A percentile compares a stretch with the other conserved stretches of the same genome.
These are phyloP conservation scores for Cataglyphis cursor DNA, from an alignment of 2,888 invertebrate species.

Conservation along the genomic window DNA sequence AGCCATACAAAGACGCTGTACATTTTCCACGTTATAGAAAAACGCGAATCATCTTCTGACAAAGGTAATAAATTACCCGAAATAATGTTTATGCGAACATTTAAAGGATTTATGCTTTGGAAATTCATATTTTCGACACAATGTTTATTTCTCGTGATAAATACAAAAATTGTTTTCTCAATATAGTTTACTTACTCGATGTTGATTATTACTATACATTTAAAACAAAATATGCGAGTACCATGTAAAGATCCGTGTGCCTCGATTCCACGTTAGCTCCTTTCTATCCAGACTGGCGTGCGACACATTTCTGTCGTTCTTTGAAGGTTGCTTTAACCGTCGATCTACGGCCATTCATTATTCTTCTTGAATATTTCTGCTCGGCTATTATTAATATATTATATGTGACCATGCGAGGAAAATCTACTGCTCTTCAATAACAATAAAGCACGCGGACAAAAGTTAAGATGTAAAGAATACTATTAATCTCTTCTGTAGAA, in stretches of 20 bases:
- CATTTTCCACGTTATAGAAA: constrained; percentile 29
- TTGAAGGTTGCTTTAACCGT: neutral
- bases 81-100: constrained; percentile 64
- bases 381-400: neutral
- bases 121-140: constrained; percentile 68
- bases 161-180: neutral
- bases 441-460: neutral
- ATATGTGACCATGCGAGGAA: neutral
- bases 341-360: neutral
- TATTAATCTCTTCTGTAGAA: neutral
- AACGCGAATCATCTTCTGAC: constrained; percentile 11
- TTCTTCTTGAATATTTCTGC: neutral
- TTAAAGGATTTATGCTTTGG: constrained; percentile 65
- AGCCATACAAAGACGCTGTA: constrained; percentile 64
- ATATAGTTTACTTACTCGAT: neutral
- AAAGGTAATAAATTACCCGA: constrained; percentile 75
- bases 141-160: neutral
- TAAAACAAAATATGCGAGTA: neutral
- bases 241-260: neutral
- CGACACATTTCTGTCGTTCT: neutral
- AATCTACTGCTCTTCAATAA: neutral
- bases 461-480: neutral
- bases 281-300: neutral
- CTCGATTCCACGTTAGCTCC: too few species aligned
- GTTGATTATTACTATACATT: neutral